Percentiles rank a stretch among this genome's conserved stretches.
Evolutionary conservation across 2,888 invertebrate genomes (phyloP).

Genomic region (Chesias legatella): DNA sequence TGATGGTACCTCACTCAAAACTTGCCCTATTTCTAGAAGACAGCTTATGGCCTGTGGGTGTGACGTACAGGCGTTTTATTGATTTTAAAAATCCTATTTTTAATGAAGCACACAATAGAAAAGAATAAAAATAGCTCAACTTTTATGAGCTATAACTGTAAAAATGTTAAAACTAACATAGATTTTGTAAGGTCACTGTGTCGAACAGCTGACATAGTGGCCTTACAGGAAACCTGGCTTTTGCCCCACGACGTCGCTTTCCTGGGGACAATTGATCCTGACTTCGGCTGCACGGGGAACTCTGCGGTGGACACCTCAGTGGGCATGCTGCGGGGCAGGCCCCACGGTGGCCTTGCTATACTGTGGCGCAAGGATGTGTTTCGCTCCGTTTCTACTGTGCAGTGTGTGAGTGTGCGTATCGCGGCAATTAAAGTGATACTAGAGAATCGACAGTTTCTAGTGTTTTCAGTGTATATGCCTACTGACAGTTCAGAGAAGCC

Average conservation of each 20-base stretch:
- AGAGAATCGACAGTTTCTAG: no score
- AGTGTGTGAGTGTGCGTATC: no score
- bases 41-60: background rate
- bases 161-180: background rate
- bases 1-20: background rate
- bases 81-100: no score
- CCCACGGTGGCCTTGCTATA: slow-evolving; percentile 22
- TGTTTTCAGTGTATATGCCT: no score
- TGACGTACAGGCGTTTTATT: no score
- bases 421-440: no score
- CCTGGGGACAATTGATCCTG: slow-evolving; percentile 17
- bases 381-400: no score
- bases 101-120: no score
- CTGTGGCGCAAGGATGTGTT: no score
- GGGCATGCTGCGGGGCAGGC: slow-evolving; percentile 22
- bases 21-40: background rate
- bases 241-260: slow-evolving; percentile 25
- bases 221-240: slow-evolving; percentile 24
- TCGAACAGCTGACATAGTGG: background rate
- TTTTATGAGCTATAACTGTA: background rate
- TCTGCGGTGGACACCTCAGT: no score
- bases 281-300: slow-evolving; percentile 27
- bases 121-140: no score
- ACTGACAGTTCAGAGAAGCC: no score
- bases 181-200: background rate